Percentiles rank a stretch among this genome's conserved stretches.
Evolutionary conservation across 2,113 vertebrate species (phyloP).

Genomic region (Solenodon paradoxus): DNA sequence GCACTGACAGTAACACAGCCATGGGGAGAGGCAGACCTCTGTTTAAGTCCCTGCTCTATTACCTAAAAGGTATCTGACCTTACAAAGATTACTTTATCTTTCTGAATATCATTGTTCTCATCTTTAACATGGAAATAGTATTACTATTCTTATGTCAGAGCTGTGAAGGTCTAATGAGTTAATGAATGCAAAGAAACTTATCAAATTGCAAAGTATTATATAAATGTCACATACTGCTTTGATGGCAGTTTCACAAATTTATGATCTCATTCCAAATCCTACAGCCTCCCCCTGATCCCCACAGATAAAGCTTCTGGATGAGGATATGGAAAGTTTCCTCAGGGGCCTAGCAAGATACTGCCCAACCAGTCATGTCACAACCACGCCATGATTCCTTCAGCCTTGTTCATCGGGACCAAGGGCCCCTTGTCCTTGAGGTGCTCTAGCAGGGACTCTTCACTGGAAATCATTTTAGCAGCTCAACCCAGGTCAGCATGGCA

Average conservation of each 20-base stretch:
- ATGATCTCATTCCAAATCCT: not conserved
- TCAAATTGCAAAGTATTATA: constrained; percentile 47
- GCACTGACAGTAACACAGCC: not conserved
- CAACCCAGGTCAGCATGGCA: not conserved
- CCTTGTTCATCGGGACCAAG: not conserved
- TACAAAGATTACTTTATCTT: constrained; percentile 49
- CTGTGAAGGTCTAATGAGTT: constrained; percentile 64
- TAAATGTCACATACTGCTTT: constrained; percentile 32
- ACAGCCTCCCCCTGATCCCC: too few species aligned
- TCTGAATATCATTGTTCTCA: constrained; percentile 52
- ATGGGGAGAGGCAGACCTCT: not conserved
- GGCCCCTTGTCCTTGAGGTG: too few species aligned
- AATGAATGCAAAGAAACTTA: constrained; percentile 54
- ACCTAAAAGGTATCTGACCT: constrained; percentile 40
- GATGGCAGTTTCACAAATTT: constrained; percentile 33
- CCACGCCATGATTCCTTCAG: not conserved
- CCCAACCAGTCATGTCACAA: not conserved
- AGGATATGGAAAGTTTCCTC: not conserved
- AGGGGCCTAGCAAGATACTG: not conserved
- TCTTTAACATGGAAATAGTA: constrained; percentile 38
- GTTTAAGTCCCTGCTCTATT: not conserved
- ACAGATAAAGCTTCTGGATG: not conserved
- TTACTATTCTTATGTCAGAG: constrained; percentile 15
- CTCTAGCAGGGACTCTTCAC: not conserved
- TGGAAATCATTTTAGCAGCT: not conserved